These are phyloP conservation scores for Oxygymnocypris stewartii DNA, from an alignment of 2,113 vertebrate species.

Conservation along the genomic window DNA sequence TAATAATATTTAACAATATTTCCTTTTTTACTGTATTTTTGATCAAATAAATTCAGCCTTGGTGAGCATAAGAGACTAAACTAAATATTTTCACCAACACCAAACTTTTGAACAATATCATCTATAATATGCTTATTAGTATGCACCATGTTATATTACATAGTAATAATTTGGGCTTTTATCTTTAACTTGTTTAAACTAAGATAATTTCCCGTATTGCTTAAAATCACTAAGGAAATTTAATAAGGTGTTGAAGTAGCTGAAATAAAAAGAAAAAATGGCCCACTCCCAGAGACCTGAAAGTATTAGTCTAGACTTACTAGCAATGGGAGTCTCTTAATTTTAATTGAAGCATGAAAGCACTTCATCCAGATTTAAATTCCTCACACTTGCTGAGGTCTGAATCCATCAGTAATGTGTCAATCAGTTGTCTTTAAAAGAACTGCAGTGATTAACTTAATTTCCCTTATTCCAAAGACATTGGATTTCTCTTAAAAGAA, in stretches of 20 bases:
- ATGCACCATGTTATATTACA: not conserved
- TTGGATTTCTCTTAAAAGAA: not conserved
- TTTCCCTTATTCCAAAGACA: not conserved
- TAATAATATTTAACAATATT: not conserved
- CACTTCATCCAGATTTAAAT: conserved; percentile 25
- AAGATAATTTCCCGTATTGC: not conserved
- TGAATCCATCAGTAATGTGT: conserved; percentile 2
- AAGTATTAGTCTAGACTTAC: not conserved
- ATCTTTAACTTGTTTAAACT: not conserved
- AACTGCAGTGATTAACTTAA: not conserved
- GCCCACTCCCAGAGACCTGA: not conserved
- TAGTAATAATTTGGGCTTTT: not conserved
- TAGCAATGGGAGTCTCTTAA: conserved; percentile 9
- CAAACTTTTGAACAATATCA: not conserved
- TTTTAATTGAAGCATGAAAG: conserved; percentile 23
- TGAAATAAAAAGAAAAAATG: not conserved
- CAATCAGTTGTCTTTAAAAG: not conserved
- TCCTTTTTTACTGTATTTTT: not conserved
- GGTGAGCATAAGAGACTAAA: not conserved
- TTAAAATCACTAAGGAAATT: not conserved
- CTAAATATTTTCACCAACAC: not conserved
- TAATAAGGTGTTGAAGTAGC: not conserved
- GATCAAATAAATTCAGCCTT: not conserved
- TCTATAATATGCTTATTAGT: not conserved
- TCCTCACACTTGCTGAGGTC: not conserved